Evolutionary conservation across 2,888 invertebrate genomes (phyloP).

Genomic region (Tanypteryx hageni): DNA sequence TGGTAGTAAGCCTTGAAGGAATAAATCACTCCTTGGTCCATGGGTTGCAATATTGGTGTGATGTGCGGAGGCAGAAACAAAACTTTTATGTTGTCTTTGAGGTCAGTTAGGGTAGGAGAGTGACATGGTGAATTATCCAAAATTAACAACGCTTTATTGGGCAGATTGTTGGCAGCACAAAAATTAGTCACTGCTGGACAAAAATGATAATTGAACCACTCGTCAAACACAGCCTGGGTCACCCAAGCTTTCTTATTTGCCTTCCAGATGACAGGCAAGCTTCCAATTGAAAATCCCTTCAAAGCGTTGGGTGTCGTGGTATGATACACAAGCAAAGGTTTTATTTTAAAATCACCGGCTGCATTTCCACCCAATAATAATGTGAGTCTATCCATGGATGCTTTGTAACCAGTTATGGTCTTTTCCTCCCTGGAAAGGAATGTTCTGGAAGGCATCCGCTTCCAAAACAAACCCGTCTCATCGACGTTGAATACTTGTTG

Average conservation of each 20-base stretch:
- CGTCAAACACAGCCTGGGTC: neutral
- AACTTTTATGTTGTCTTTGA: conserved; percentile 68
- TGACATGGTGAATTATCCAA: conserved; percentile 4
- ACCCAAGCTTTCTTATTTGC: neutral
- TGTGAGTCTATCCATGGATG: neutral
- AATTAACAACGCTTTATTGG: neutral
- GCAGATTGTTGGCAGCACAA: neutral
- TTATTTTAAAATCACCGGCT: conserved; percentile 8
- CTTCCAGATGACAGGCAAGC: neutral
- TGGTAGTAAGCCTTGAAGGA: conserved; percentile 67
- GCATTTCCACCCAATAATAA: neutral
- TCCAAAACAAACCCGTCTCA: neutral
- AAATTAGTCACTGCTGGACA: neutral
- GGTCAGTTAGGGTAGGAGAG: neutral
- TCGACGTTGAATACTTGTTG: conserved; percentile 68
- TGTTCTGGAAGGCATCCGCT: neutral
- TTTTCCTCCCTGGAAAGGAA: neutral
- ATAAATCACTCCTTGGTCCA: conserved; percentile 69
- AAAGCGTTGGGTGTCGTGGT: neutral
- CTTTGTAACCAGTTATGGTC: neutral
- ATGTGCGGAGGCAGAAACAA: conserved; percentile 72
- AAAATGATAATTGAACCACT: conserved; percentile 5
- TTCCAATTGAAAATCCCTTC: neutral
- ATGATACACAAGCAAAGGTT: neutral
- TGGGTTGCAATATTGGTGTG: conserved; percentile 69